These are phyloP conservation scores for Tympanoctomys barrerae DNA, from an alignment of 2,797 vertebrate genomes.

Conservation along the genomic window DNA sequence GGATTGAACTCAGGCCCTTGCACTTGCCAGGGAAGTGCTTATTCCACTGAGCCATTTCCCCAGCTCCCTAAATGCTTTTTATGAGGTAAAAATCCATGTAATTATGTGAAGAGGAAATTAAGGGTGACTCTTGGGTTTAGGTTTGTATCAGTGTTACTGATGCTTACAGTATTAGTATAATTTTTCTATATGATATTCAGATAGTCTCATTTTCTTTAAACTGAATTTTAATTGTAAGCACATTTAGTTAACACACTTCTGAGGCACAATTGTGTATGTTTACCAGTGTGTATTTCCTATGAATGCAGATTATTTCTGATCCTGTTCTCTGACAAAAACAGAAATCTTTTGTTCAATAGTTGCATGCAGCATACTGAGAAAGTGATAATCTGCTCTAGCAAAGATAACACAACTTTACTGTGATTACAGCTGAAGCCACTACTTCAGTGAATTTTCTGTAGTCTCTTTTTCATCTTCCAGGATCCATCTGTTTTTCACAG, in stretches of 20 bases:
- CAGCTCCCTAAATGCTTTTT: too few species aligned
- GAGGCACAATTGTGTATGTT: constrained; percentile 21
- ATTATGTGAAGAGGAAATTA: too few species aligned
- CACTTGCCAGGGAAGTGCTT: too few species aligned
- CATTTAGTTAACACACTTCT: not conserved
- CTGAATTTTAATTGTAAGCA: not conserved
- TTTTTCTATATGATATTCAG: not conserved
- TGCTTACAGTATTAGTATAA: not conserved
- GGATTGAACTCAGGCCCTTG: too few species aligned
- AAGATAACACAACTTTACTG: not conserved
- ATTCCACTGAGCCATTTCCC: too few species aligned
- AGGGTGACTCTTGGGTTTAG: too few species aligned
- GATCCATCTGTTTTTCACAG: constrained; percentile 11
- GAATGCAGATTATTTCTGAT: not conserved
- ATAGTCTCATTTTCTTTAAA: not conserved
- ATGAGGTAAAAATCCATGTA: too few species aligned
- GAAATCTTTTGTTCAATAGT: not conserved
- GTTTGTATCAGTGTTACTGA: too few species aligned
- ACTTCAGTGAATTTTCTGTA: not conserved
- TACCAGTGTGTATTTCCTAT: not conserved
- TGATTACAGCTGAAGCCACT: not conserved
- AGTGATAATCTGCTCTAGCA: not conserved
- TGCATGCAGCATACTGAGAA: not conserved
- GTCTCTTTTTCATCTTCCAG: not conserved
- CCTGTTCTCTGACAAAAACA: not conserved